Percentiles rank a stretch among this genome's conserved stretches.
Evolutionary conservation across 2,888 invertebrate genomes (phyloP).

Genomic region (Mamestra brassicae): DNA sequence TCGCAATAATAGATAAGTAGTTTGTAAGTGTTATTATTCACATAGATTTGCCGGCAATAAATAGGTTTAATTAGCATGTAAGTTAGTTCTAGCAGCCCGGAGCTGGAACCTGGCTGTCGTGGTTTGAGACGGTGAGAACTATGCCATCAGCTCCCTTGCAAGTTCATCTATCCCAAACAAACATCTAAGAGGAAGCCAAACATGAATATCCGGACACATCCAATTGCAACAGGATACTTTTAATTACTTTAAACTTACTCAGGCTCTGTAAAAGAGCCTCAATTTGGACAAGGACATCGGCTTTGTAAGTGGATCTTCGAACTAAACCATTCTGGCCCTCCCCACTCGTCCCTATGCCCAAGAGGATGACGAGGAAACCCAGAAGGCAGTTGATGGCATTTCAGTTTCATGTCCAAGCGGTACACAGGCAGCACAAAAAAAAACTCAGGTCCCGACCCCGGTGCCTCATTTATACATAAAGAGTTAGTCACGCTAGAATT

Average conservation of each 20-base stretch:
- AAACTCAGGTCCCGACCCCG: background rate
- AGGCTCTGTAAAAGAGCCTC: background rate
- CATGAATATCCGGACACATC: background rate
- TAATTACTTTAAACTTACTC: background rate
- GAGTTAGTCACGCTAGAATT: constrained; percentile 9
- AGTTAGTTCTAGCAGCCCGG: constrained; percentile 24
- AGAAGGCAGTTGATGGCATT: constrained; percentile 5
- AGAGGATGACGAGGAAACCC: background rate
- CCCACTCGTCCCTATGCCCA: background rate
- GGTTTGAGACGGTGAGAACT: background rate
- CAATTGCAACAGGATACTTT: background rate
- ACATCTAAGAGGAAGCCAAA: background rate
- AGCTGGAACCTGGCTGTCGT: constrained; percentile 1
- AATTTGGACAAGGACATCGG: background rate
- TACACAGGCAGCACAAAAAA: background rate
- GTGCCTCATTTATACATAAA: constrained; percentile 7
- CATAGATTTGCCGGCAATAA: constrained; percentile 30
- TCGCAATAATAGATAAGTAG: constrained; percentile 2
- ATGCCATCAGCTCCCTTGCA: background rate
- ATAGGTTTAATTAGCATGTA: background rate
- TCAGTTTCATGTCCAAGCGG: constrained; percentile 3
- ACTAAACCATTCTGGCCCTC: background rate
- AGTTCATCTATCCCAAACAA: background rate
- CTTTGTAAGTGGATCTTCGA: background rate
- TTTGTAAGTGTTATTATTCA: constrained; percentile 26